Evolutionary conservation across 2,888 invertebrate species (phyloP), one percentile per base, ranked within the genome.

Genomic region (Furcula furcula): DNA sequence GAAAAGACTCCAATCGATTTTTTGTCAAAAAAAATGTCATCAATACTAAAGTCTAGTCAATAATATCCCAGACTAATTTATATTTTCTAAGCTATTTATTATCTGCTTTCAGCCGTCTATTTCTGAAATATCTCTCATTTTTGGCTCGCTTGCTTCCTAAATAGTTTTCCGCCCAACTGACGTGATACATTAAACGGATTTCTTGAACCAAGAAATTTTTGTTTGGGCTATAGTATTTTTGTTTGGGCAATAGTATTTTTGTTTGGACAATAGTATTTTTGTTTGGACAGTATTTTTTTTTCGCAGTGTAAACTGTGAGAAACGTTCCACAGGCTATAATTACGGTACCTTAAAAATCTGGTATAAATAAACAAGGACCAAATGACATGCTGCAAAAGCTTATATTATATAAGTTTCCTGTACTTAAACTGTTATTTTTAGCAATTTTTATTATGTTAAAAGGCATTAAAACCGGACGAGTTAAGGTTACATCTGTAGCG

Each of bases 401-500:
- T 46, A 54, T 52, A 46, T 49, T n/a, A 48, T 56, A 52, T 36
- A 37, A 40, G 35, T n/a, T 34, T 36, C 42, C 41, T 7, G 29
- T 29, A 30, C 34, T 0, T 7, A 36, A 31, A 36, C 53, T 52
- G 62, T 62, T 73, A 72, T 71, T 72, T 76, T 75, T 61, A 62
- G 69, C 46, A 54, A 48, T 57, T 59, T n/a, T n/a, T n/a, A 62
- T 61, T 57, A 56, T 59, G 62, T 66, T 62, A 66, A 66, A 63
- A 56, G 64, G 53, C 55, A 60, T 40, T 26, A 39, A 48, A 76
- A 76, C 75, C 77, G 71, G 77, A 76, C 57, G 50, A 45, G 44
- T 40, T 56, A 72, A 75, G 70, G 74, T 76, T 74, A 67, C 40
- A 54, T 46, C 56, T 37, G 59, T 62, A 46, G 55, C 55, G 46